phyloP scores from a whole-genome alignment of 2,797 vertebrate genomes.

The Telmatherina bonti region DNA sequence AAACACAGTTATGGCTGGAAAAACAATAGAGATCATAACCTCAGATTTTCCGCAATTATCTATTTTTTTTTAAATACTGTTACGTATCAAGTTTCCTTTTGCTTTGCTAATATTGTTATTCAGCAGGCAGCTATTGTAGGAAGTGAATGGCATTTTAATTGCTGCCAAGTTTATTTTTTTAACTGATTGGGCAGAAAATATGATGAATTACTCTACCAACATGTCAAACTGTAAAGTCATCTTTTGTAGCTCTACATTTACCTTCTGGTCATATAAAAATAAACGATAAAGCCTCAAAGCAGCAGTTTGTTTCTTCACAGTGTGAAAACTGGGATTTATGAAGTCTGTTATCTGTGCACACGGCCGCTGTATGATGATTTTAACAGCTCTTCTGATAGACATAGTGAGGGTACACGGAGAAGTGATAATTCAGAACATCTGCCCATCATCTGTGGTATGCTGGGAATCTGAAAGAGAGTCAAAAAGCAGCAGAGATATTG shows the following conservation, averaged over 20 bases:
- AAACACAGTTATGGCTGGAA: background rate
- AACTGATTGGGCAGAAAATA: background rate
- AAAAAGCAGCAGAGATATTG: slow-evolving; percentile 71
- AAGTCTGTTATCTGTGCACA: slow-evolving; percentile 7
- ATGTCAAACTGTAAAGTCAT: background rate
- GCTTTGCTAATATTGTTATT: background rate
- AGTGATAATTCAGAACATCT: slow-evolving; percentile 76
- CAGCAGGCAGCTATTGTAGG: background rate
- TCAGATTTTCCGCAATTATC: background rate
- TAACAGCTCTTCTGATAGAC: slow-evolving; percentile 42
- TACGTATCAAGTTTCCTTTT: background rate
- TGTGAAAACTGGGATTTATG: background rate
- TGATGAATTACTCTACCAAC: background rate
- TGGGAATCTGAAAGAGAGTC: slow-evolving; percentile 71
- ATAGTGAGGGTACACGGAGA: slow-evolving; percentile 39
- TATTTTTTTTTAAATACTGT: background rate
- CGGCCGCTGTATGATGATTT: slow-evolving; percentile 28
- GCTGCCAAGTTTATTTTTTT: background rate
- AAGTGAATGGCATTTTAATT: background rate
- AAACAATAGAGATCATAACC: background rate
- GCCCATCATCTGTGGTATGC: slow-evolving; percentile 73
- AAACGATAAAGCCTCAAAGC: background rate
- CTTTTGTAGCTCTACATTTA: background rate
- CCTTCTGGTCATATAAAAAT: background rate
- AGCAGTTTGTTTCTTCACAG: background rate